Percentiles rank a stretch among this genome's conserved stretches.
Conservation (phyloP, 1,140 invertebrate genomes). For the Rhagoletis zephyria region DNA sequence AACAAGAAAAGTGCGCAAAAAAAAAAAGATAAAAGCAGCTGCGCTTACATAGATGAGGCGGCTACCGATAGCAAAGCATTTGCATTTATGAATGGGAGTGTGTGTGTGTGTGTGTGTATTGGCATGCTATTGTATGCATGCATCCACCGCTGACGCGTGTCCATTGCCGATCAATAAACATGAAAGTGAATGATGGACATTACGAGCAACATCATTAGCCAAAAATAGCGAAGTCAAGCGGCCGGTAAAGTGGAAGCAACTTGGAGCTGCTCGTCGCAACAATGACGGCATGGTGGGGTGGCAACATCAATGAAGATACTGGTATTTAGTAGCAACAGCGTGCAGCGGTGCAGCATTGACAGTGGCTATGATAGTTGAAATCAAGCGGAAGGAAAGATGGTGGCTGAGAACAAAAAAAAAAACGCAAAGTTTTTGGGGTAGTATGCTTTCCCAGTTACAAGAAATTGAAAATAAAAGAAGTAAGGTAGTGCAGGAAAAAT, state of each 20-base stretch:
- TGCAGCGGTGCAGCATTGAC: background rate
- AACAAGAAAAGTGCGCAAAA: background rate
- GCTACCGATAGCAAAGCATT: background rate
- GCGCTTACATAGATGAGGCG: background rate
- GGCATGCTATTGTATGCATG: background rate
- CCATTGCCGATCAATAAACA: slow-evolving; percentile 48
- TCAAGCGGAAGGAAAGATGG: background rate
- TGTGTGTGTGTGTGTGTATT: background rate
- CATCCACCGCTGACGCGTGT: background rate
- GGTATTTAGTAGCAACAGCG: background rate
- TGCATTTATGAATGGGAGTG: background rate
- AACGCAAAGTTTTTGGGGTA: background rate
- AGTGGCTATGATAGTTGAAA: background rate
- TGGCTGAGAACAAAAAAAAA: background rate
- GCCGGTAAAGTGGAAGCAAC: slow-evolving; percentile 1
- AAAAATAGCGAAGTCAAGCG: slow-evolving; percentile 44
- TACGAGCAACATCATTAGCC: slow-evolving; percentile 53
- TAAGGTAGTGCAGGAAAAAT: background rate
- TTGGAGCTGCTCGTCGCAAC: background rate
- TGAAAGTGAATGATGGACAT: slow-evolving; percentile 54
- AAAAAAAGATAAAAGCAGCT: slow-evolving; percentile 2
- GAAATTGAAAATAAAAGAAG: no score
- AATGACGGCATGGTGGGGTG: background rate
- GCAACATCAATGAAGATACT: background rate
- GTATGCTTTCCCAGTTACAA: no score